Conservation (phyloP, 2,113 vertebrate species). For the sheep (Ovis aries) region DNA sequence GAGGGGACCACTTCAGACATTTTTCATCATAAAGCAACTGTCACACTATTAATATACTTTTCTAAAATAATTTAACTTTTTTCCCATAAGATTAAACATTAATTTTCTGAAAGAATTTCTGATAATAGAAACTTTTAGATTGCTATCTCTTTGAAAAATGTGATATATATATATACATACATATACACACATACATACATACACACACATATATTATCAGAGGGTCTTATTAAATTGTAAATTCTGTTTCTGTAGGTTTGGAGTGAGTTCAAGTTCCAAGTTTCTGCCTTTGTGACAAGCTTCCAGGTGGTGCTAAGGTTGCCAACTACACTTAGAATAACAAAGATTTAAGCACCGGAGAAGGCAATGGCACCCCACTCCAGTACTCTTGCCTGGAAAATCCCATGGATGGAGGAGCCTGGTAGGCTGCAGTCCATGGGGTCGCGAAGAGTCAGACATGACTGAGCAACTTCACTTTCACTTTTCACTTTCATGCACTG, state of each 20-base stretch:
- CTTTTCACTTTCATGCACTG: too few species aligned
- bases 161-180: neutral
- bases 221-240: neutral
- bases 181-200: accelerated
- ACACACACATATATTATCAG: neutral
- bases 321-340: neutral
- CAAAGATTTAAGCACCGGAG: neutral
- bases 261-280: neutral
- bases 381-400: too few species aligned
- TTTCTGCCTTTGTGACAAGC: neutral
- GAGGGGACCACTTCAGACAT: neutral
- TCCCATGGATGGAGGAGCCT: too few species aligned
- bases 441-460: too few species aligned
- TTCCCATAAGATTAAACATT: neutral
- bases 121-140: neutral
- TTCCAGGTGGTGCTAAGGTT: neutral
- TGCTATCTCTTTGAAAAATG: neutral
- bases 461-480: too few species aligned
- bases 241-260: neutral
- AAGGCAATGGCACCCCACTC: too few species aligned
- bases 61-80: neutral
- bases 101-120: neutral
- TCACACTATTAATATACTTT: neutral
- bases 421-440: too few species aligned
- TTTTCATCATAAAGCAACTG: neutral